Evolutionary conservation across 1,140 invertebrate species (phyloP).

Genomic region (Spodoptera frugiperda): DNA sequence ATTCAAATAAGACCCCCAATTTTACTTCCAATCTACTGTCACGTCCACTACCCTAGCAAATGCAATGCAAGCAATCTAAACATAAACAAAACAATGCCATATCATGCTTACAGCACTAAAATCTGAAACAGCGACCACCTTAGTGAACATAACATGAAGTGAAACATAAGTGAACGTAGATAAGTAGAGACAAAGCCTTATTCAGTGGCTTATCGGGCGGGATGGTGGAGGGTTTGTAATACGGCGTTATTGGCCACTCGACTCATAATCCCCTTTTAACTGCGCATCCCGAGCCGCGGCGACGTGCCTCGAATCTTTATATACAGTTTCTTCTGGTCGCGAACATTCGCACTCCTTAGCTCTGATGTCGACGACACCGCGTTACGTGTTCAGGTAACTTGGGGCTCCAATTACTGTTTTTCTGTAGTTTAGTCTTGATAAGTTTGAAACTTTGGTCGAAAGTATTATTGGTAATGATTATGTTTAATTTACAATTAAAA

Average conservation of each 20-base stretch:
- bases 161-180: conserved; percentile 30
- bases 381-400: neutral
- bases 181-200: conserved; percentile 60
- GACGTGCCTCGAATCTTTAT: conserved; percentile 75
- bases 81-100: no score
- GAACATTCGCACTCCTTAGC: conserved; percentile 75
- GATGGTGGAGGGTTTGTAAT: conserved; percentile 62
- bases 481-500: no score
- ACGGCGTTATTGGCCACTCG: conserved; percentile 77
- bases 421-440: neutral
- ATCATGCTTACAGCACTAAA: neutral
- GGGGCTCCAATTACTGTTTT: neutral
- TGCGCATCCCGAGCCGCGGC: conserved; percentile 64
- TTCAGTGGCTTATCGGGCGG: conserved; percentile 71
- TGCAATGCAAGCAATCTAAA: no score
- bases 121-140: neutral
- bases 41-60: no score
- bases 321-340: conserved; percentile 60
- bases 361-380: conserved; percentile 54
- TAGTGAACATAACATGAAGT: neutral
- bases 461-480: no score
- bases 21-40: neutral
- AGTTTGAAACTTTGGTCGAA: neutral
- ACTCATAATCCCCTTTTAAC: conserved; percentile 83
- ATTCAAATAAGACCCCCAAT: no score